These are phyloP conservation scores for Aphidoletes aphidimyza DNA, from an alignment of 2,888 invertebrate species.

Conservation along the genomic window DNA sequence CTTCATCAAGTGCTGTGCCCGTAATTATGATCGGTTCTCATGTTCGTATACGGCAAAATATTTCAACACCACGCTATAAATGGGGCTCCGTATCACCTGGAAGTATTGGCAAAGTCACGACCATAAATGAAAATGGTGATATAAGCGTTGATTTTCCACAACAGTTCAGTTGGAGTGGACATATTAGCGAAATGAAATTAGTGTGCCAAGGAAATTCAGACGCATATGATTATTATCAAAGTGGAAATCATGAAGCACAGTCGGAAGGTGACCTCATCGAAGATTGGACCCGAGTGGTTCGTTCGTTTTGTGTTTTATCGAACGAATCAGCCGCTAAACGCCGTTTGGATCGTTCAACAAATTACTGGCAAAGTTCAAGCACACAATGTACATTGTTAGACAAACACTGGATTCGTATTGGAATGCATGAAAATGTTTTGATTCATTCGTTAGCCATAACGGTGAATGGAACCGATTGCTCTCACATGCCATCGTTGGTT, in stretches of 20 bases:
- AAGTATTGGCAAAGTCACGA: slow-evolving; percentile 69
- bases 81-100: slow-evolving; percentile 91
- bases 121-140: slow-evolving; percentile 84
- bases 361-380: slow-evolving; percentile 86
- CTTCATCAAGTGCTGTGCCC: slow-evolving; percentile 72
- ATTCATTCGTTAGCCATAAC: slow-evolving; percentile 81
- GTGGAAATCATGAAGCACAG: slow-evolving; percentile 67
- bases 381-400: slow-evolving; percentile 79
- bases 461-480: slow-evolving; percentile 86
- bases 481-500: slow-evolving; percentile 87
- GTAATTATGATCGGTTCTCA: slow-evolving; percentile 82
- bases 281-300: slow-evolving; percentile 86
- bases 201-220: slow-evolving; percentile 63
- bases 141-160: slow-evolving; percentile 92
- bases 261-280: slow-evolving; percentile 75
- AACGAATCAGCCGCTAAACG: slow-evolving; percentile 81
- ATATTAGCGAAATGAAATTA: slow-evolving; percentile 88
- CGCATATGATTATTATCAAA: slow-evolving; percentile 69
- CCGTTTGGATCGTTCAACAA: slow-evolving; percentile 81
- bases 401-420: slow-evolving; percentile 92
- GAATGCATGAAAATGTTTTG: slow-evolving; percentile 85
- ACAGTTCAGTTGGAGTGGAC: slow-evolving; percentile 90
- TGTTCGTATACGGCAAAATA: slow-evolving; percentile 82
- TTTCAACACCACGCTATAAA: slow-evolving; percentile 85
- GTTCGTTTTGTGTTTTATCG: slow-evolving; percentile 87